Percentiles rank a stretch among this genome's conserved stretches.
Evolutionary conservation across 2,888 invertebrate species (phyloP).

Genomic region (Mesodorylaimus sp.): DNA sequence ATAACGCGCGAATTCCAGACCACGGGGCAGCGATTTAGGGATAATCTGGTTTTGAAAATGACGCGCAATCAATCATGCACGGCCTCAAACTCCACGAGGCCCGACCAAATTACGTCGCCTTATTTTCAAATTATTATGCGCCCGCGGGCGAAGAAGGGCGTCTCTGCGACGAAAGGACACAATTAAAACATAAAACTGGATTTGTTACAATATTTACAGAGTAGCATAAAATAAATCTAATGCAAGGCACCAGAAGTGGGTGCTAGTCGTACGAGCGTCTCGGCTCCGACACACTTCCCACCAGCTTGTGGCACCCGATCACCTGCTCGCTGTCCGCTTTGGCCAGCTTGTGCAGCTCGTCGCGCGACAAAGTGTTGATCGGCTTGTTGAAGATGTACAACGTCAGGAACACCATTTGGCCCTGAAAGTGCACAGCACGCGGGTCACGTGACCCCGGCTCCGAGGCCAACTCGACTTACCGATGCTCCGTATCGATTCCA

Average conservation of each 20-base stretch:
- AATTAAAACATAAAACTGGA: neutral
- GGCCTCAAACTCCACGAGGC: neutral
- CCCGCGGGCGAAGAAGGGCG: neutral
- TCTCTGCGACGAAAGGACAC: neutral
- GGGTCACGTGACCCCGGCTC: constrained; percentile 28
- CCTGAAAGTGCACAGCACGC: constrained; percentile 22
- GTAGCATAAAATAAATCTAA: no score
- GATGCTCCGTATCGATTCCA: neutral
- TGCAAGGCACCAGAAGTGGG: no score
- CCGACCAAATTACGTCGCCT: neutral
- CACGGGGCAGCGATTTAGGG: no score
- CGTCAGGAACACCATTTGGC: constrained; percentile 26
- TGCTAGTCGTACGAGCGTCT: neutral
- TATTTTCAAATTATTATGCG: neutral
- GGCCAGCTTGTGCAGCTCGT: constrained; percentile 23
- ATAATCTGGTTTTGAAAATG: no score
- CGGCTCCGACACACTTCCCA: neutral
- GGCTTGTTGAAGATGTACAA: constrained; percentile 25
- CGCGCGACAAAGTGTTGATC: constrained; percentile 23
- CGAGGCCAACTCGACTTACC: constrained; percentile 19
- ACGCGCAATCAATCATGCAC: neutral
- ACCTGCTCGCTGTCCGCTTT: constrained; percentile 23
- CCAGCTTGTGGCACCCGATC: constrained; percentile 22
- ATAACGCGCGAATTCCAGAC: no score
- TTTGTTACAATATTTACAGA: neutral